Evolutionary conservation across 1,140 invertebrate genomes (phyloP).

Genomic region (Oncopeltus fasciatus): DNA sequence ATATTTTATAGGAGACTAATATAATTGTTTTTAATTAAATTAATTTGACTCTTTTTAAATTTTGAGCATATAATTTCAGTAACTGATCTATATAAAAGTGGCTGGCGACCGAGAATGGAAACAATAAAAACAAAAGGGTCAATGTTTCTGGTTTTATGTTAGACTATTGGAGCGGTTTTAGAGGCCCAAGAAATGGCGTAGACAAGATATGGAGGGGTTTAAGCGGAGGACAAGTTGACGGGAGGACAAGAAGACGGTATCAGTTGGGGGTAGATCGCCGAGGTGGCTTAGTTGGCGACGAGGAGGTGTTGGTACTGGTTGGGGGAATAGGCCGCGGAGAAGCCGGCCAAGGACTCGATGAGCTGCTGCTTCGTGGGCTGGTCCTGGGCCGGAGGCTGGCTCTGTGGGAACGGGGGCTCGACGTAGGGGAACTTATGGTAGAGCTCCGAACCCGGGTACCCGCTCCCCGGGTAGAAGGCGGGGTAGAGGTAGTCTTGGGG

Average conservation of each 20-base stretch:
- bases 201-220: too few relatives aligned
- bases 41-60: too few relatives aligned
- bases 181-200: too few relatives aligned
- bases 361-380: slow-evolving; percentile 33
- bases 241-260: background rate
- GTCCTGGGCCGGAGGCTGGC: slow-evolving; percentile 26
- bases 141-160: too few relatives aligned
- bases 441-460: slow-evolving; percentile 32
- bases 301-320: slow-evolving; percentile 62
- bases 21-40: too few relatives aligned
- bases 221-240: background rate
- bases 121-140: too few relatives aligned
- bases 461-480: slow-evolving; percentile 29
- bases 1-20: too few relatives aligned
- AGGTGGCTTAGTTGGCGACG: slow-evolving; percentile 50
- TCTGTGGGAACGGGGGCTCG: slow-evolving; percentile 44
- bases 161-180: too few relatives aligned
- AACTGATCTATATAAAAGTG: too few relatives aligned
- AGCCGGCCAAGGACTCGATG: slow-evolving; percentile 32
- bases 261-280: background rate
- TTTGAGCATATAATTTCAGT: too few relatives aligned
- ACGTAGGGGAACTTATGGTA: slow-evolving; percentile 38
- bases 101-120: too few relatives aligned
- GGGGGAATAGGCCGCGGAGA: slow-evolving; percentile 30
- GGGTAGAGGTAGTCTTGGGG: slow-evolving; percentile 38